Base-by-base conservation (phyloP, 1,140 invertebrate species). In the Leptopilina clavipes region DNA sequence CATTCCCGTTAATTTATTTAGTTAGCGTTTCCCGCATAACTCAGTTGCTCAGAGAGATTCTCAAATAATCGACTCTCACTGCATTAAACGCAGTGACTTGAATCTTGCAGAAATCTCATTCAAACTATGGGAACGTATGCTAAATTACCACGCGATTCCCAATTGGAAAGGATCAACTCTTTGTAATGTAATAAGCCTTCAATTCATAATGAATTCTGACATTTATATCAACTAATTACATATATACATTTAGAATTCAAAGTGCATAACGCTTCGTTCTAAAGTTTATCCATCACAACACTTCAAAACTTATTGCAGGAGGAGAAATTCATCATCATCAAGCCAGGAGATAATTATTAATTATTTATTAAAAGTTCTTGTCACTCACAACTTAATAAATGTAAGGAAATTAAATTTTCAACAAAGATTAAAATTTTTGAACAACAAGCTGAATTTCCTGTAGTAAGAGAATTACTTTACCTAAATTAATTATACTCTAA, bases 401-500 rank as follows among this genome's bases (percentile, higher is more conserved):
- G 37, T 40, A 40, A 40, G 8, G 25, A 40, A 40, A 40, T 5
- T 40, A 40, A 5, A 40, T 40, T 40, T 40, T 40, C 9, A 40
- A 40, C 9, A 8, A 40, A 40, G 37, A 40, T 48, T n/a, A 52
- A 17, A 52, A 52, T 52, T 52, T n/a, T 52, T 52, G 48, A 52
- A n/a, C 17, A 52, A 52, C 14, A 52, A 1, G 5, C 0, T 52
- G 8, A n/a, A 52, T 52, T 52, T 52, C n/a, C 14, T n/a, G 48
- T n/a, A 52, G n/a, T 17, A 7, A 17, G n/a, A 17, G 48, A 52
- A n/a, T 52, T 48, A 48, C 45, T 48, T 52, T 52, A 52, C n/a
- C n/a, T n/a, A 52, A 52, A 52, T n/a, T 52, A 52, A 52, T 52
- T 52, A n/a, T n/a, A 17, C 48, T 52, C 48, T 52, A 52, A 52